Evolutionary conservation across 2,888 invertebrate genomes (phyloP).

Genomic region (Perithous albicinctus): DNA sequence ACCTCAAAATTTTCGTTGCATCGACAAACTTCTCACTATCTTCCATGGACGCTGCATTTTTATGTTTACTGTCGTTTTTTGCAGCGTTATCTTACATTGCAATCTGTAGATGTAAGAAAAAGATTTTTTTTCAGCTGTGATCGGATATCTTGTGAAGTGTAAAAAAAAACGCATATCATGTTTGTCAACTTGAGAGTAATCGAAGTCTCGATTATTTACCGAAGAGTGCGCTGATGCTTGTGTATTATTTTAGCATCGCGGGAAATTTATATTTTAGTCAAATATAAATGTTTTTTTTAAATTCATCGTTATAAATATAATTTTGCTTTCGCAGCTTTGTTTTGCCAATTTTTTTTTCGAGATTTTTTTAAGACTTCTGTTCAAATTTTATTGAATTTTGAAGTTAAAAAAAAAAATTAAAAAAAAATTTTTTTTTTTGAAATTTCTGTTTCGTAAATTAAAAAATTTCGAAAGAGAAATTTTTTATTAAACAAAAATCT

Average conservation of each 20-base stretch:
- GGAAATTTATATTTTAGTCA: conserved; percentile 34
- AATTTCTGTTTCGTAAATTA: no score
- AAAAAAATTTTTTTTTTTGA: not conserved
- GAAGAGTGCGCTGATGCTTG: not conserved
- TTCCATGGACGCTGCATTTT: no score
- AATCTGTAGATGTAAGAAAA: not conserved
- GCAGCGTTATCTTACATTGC: not conserved
- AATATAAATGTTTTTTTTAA: no score
- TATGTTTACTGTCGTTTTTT: not conserved
- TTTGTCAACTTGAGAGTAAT: conserved; percentile 33
- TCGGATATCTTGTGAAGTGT: not conserved
- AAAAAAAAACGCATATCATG: conserved; percentile 44
- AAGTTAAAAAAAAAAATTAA: not conserved
- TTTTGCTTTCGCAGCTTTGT: no score
- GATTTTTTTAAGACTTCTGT: no score
- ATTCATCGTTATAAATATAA: no score
- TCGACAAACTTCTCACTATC: not conserved
- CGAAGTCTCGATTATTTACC: not conserved
- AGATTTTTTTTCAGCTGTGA: not conserved
- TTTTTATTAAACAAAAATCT: no score
- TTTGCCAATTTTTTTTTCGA: no score
- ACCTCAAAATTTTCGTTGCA: conserved; percentile 53
- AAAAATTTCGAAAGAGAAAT: no score
- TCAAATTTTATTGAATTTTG: no score
- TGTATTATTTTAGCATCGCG: conserved; percentile 23